Conservation (phyloP, 2,888 invertebrate genomes). For the Acrobasis suavella region DNA sequence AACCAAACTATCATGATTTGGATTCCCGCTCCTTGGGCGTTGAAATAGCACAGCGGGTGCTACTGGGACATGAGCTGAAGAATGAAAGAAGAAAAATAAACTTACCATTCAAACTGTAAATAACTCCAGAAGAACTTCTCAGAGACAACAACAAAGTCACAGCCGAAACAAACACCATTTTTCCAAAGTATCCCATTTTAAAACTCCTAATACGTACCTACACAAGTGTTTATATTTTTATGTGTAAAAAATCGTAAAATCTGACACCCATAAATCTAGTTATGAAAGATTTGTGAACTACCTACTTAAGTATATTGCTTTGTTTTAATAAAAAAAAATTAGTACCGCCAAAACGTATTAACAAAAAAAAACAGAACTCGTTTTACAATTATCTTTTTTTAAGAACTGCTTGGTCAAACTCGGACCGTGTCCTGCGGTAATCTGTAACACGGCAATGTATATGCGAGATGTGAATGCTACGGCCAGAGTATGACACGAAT, state of each 20-base stretch:
- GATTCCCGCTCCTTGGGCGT: no score
- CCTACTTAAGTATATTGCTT: no score
- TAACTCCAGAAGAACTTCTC: neutral
- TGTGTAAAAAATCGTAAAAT: no score
- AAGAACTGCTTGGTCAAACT: constrained; percentile 2
- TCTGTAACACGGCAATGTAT: constrained; percentile 17
- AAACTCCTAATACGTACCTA: neutral
- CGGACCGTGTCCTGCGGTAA: constrained; percentile 1
- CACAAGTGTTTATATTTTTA: no score
- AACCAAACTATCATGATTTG: no score
- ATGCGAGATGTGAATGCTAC: constrained; percentile 10
- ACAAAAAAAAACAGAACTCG: neutral
- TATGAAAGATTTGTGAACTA: no score
- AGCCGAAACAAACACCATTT: neutral
- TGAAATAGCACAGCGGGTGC: no score
- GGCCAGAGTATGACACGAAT: constrained; percentile 1
- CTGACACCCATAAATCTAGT: no score
- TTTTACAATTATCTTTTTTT: neutral
- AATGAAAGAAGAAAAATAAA: neutral
- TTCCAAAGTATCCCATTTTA: neutral
- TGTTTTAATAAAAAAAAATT: no score
- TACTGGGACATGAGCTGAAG: no score
- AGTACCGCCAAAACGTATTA: neutral
- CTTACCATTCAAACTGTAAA: constrained; percentile 14
- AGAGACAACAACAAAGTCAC: neutral